A percentile compares a stretch with the other conserved stretches of the same genome.
phyloP scores from a whole-genome alignment of 2,797 vertebrate species.

The Lindbergichthys nudifrons region DNA sequence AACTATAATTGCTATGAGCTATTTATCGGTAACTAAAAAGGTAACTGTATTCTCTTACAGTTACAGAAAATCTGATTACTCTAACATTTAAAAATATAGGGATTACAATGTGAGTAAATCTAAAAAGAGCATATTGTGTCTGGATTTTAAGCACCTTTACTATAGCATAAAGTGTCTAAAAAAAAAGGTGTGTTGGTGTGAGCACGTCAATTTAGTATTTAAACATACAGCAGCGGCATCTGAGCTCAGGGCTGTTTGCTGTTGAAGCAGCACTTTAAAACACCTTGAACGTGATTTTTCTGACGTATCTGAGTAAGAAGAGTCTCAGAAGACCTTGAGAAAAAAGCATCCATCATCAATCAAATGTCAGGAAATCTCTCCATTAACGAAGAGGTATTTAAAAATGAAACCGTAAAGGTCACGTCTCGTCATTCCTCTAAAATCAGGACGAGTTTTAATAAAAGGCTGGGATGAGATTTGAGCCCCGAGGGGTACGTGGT shows the following conservation, averaged over 20 bases:
- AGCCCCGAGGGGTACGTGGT: slow-evolving; percentile 10
- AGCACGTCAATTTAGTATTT: too few relatives aligned
- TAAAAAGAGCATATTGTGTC: too few relatives aligned
- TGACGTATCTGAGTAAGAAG: background rate
- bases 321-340: slow-evolving; percentile 10
- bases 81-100: too few relatives aligned
- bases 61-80: too few relatives aligned
- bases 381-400: slow-evolving; percentile 6
- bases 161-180: too few relatives aligned
- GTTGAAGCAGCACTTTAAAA: background rate
- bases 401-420: slow-evolving; percentile 25
- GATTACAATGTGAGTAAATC: too few relatives aligned
- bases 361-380: slow-evolving; percentile 14
- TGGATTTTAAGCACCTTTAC: too few relatives aligned
- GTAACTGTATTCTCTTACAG: too few relatives aligned
- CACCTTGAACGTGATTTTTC: background rate
- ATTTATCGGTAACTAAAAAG: too few relatives aligned
- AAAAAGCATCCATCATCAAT: slow-evolving; percentile 13
- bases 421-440: slow-evolving; percentile 17
- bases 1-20: background rate
- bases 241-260: background rate
- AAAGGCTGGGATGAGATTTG: slow-evolving; percentile 26
- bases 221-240: background rate
- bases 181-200: too few relatives aligned
- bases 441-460: slow-evolving; percentile 40